Percentiles rank a stretch among this genome's conserved stretches.
Evolutionary conservation across 2,888 invertebrate genomes (phyloP).

Genomic region (Harpagoxenus sublaevis): DNA sequence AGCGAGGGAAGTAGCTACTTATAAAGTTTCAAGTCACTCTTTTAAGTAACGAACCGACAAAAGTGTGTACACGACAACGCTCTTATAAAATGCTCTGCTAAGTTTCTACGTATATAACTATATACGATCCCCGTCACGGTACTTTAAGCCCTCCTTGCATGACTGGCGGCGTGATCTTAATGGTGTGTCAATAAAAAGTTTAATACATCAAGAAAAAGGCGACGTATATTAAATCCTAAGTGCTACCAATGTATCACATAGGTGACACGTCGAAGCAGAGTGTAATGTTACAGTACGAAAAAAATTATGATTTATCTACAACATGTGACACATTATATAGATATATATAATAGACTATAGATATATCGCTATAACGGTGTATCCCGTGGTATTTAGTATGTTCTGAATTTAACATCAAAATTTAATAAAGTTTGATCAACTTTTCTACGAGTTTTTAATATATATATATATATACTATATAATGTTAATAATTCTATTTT

Average conservation of each 20-base stretch:
- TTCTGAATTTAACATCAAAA: constrained; percentile 4
- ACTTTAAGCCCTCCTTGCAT: constrained; percentile 28
- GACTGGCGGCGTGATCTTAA: constrained; percentile 24
- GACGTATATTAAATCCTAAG: constrained; percentile 16
- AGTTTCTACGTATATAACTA: background rate
- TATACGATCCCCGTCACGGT: constrained; percentile 12
- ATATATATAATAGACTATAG: background rate
- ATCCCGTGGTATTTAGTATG: background rate
- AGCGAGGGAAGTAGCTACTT: constrained; percentile 26
- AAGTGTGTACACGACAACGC: constrained; percentile 37
- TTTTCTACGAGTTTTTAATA: background rate
- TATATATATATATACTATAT: background rate
- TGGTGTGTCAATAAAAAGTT: background rate
- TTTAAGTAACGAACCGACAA: constrained; percentile 40
- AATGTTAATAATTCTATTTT: background rate
- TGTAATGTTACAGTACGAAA: constrained; percentile 7
- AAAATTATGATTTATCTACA: constrained; percentile 22
- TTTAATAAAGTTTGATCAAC: background rate
- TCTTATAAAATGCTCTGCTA: constrained; percentile 21
- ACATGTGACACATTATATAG: background rate
- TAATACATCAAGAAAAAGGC: constrained; percentile 21
- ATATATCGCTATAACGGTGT: background rate
- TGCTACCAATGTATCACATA: constrained; percentile 30
- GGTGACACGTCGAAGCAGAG: background rate
- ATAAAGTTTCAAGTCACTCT: constrained; percentile 6